A percentile compares a stretch with the other conserved stretches of the same genome.
Evolutionary conservation across 2,113 vertebrate species (phyloP).

Genomic region (mouse (Mus musculus)): DNA sequence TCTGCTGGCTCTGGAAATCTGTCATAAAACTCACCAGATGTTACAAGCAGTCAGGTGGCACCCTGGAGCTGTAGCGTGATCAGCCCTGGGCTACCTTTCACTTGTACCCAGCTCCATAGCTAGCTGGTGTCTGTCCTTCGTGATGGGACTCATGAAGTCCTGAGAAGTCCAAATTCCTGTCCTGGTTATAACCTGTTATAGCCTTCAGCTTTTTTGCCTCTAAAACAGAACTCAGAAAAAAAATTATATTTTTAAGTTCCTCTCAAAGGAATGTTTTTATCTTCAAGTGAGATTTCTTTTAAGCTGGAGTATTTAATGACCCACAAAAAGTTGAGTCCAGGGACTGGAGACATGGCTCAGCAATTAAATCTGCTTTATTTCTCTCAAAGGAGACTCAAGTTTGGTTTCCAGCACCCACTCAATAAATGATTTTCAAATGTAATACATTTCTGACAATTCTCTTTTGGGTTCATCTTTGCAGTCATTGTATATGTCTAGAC

Average conservation of each 20-base stretch:
- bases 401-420: not conserved
- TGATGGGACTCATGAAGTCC: not conserved
- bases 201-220: not conserved
- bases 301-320: conserved; percentile 36
- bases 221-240: not conserved
- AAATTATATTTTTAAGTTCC: not conserved
- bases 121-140: not conserved
- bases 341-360: not conserved
- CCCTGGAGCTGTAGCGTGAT: not conserved
- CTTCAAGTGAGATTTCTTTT: conserved; percentile 31
- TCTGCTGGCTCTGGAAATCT: conserved; percentile 13
- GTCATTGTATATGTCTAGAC: conserved; percentile 10
- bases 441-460: conserved; percentile 40
- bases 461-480: conserved; percentile 45
- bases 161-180: conserved; percentile 26
- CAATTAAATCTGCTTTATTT: not conserved
- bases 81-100: not conserved
- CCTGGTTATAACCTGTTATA: not conserved
- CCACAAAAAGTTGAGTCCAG: conserved; percentile 16
- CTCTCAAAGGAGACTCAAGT: not conserved
- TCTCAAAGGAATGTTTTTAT: conserved; percentile 21
- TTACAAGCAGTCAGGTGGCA: not conserved
- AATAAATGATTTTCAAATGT: not conserved
- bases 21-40: not conserved
- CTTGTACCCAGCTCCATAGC: not conserved